Evolutionary conservation across 2,888 invertebrate genomes (phyloP).

Genomic region (Seira musarum): DNA sequence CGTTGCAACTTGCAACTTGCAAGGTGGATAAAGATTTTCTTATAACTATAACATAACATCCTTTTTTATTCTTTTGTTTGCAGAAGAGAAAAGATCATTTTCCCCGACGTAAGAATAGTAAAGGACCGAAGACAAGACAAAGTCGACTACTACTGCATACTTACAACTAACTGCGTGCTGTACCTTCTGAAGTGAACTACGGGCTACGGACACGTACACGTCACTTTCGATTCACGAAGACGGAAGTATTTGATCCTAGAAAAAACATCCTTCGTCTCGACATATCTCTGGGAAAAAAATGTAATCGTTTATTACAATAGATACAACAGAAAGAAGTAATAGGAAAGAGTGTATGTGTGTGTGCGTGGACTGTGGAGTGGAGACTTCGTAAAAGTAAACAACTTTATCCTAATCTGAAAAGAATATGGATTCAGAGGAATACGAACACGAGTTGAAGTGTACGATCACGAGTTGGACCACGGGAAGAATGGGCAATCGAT

Average conservation of each 20-base stretch:
- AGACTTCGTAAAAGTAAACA: too few species aligned
- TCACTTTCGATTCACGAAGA: background rate
- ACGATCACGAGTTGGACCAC: too few species aligned
- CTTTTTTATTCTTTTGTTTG: conserved; percentile 30
- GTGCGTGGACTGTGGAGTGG: too few species aligned
- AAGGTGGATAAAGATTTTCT: too few species aligned
- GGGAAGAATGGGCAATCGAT: conserved; percentile 40
- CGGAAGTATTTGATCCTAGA: conserved; percentile 36
- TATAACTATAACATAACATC: conserved; percentile 14
- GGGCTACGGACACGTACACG: background rate
- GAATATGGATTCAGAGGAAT: conserved; percentile 27
- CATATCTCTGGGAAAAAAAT: background rate
- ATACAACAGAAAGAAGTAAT: background rate
- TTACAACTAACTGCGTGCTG: conserved; percentile 16
- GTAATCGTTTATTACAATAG: conserved; percentile 23
- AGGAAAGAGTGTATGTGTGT: background rate
- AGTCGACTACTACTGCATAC: conserved; percentile 23
- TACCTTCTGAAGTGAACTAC: background rate
- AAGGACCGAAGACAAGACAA: too few species aligned
- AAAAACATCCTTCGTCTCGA: conserved; percentile 20
- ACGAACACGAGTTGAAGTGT: too few species aligned
- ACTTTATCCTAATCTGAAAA: conserved; percentile 8
- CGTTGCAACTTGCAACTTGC: conserved; percentile 33
- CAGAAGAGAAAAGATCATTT: conserved; percentile 40
- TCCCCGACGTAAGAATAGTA: too few species aligned